These are phyloP conservation scores for Propithecus perrieri DNA, from an alignment of 2,797 vertebrate species.

Conservation along the genomic window DNA sequence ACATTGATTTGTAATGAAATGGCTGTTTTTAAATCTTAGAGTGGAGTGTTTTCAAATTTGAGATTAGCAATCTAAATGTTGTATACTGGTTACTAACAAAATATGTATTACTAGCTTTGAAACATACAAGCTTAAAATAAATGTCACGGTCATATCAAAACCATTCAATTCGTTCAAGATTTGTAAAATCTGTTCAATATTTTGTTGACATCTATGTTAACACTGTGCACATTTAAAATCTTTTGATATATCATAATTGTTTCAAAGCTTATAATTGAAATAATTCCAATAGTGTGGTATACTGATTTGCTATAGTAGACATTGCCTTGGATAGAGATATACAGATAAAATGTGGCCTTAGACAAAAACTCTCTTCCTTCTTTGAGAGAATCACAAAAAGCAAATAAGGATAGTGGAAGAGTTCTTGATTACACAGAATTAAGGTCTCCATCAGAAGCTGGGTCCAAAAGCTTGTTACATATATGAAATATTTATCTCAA, in stretches of 20 bases:
- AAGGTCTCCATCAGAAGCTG: background rate
- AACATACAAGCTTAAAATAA: conserved; percentile 56
- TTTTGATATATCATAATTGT: conserved; percentile 26
- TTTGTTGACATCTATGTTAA: conserved; percentile 36
- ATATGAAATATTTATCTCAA: background rate
- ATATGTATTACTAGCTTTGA: conserved; percentile 48
- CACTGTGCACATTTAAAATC: conserved; percentile 29
- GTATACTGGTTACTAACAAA: conserved; percentile 32
- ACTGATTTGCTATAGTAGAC: background rate
- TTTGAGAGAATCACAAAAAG: background rate
- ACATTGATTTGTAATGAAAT: conserved; percentile 20
- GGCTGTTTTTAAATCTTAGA: conserved; percentile 17
- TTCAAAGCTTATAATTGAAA: background rate
- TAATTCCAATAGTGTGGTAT: background rate
- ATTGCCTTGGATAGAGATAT: background rate
- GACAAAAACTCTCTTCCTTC: background rate
- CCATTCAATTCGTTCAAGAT: conserved; percentile 45
- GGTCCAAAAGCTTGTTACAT: background rate
- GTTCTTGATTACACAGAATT: background rate
- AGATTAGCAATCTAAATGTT: conserved; percentile 3
- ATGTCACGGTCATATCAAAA: background rate
- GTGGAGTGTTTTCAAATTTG: conserved; percentile 27
- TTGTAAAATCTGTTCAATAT: conserved; percentile 31
- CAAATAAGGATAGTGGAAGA: background rate
- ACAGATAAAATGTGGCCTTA: background rate